Base-by-base conservation (phyloP, 1,140 invertebrate species). In the Habropoda laboriosa region DNA sequence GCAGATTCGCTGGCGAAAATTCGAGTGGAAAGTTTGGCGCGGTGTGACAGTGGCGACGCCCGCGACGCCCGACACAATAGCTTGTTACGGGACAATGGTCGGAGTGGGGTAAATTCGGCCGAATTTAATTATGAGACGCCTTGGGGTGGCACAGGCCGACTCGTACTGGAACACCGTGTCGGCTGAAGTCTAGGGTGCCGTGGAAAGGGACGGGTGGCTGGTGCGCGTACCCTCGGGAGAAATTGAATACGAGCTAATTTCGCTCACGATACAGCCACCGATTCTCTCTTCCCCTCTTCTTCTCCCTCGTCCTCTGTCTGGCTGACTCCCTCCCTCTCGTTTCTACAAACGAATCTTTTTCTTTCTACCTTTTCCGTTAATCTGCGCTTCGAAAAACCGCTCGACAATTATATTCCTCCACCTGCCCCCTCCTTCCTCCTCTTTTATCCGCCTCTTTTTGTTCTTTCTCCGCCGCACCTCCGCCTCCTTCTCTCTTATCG, bases 191-290 rank as follows among this genome's bases (percentile, higher is more conserved):
- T 85, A 64, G 55, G 72, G 49, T 64, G 45, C 57, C 67, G 80
- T 63, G 60, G 42, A 51, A 53, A 61, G 66, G 64, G 77, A 77
- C 10, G 53, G 40, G 32, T 27, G 45, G 10, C 75, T 35, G 55
- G 57, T 80, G 68, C 79, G 78, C 81, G 82, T 80, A 87, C 90
- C 89, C 89, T 66, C 86, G 87, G 87, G 90, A 92, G 89, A 91
- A 92, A 93, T 92, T 93, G 88, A 93, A 93, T 93, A 90, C 91
- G 87, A 88, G 92, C 91, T 93, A 92, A 93, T 93, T 93, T 93
- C 88, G 89, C 89, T 87, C 87, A 85, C 82, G 85, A 91, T 92
- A 89, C 87, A 88, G 66, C 80, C 82, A 82, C 82, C 79, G 86
- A 84, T 85, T 88, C 81, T 79, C 47, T 61, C 53, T 67, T 70